Conservation (phyloP, 2,888 invertebrate genomes). For the Drosophila koepferae region DNA sequence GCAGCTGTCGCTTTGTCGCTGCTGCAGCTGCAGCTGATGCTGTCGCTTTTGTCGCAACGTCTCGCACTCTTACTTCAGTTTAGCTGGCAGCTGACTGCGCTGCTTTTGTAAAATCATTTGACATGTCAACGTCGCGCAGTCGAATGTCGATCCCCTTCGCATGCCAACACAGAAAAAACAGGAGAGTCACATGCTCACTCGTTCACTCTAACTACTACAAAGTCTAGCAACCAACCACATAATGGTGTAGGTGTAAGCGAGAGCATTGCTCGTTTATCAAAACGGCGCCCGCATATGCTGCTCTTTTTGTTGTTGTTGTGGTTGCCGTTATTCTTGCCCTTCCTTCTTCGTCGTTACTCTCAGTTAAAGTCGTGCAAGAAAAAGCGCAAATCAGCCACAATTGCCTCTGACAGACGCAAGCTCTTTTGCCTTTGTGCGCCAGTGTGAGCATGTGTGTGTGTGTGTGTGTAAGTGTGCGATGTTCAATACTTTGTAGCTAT, state of each 20-base stretch:
- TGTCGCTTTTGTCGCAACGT: conserved; percentile 21
- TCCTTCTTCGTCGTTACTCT: conserved; percentile 4
- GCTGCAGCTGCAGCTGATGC: background rate
- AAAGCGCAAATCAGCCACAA: conserved; percentile 80
- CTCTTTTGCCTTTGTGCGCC: conserved; percentile 39
- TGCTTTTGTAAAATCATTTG: conserved; percentile 60
- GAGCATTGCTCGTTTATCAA: conserved; percentile 65
- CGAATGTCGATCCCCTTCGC: conserved; percentile 36
- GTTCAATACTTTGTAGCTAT: conserved; percentile 48
- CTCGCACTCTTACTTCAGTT: conserved; percentile 17
- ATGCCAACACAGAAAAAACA: conserved; percentile 1
- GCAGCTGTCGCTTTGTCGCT: conserved; percentile 7
- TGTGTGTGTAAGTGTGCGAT: conserved; percentile 4
- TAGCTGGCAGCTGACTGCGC: conserved; percentile 25
- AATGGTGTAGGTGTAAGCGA: background rate
- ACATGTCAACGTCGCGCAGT: conserved; percentile 59
- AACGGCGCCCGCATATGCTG: conserved; percentile 62
- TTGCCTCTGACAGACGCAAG: conserved; percentile 76
- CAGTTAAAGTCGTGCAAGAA: conserved; percentile 46
- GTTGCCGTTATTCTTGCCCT: conserved; percentile 3
- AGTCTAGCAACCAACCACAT: background rate
- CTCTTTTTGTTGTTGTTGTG: conserved; percentile 22
- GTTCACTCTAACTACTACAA: background rate
- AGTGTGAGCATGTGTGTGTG: conserved; percentile 15
- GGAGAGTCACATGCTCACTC: too few relatives aligned